Conservation (phyloP, 2,113 vertebrate species). For the Megaceryle maxima region DNA sequence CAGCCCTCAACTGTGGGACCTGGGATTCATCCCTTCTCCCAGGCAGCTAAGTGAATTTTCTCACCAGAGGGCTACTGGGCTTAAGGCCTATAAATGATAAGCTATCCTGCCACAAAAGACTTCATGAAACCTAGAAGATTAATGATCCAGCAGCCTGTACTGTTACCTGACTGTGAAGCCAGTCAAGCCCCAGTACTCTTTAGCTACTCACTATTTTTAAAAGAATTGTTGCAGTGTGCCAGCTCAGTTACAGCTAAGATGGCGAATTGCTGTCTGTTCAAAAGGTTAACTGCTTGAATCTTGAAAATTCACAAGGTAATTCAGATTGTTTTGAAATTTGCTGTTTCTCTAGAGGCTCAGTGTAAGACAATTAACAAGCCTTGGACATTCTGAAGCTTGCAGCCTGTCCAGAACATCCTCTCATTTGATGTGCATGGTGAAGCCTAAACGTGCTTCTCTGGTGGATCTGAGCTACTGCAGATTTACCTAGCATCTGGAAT, state of each 20-base stretch:
- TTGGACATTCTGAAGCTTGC: neutral
- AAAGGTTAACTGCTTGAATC: neutral
- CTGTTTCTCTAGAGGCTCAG: neutral
- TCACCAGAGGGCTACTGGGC: neutral
- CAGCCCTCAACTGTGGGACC: neutral
- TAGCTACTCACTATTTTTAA: neutral
- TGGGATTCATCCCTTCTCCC: neutral
- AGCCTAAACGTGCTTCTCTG: neutral
- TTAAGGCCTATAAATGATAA: accelerated
- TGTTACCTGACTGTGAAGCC: neutral
- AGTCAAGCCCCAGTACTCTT: neutral
- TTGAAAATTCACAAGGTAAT: neutral
- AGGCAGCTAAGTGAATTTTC: neutral
- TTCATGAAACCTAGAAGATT: neutral
- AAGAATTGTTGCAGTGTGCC: neutral
- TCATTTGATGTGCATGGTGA: neutral
- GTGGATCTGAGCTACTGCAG: neutral
- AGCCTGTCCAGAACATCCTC: neutral
- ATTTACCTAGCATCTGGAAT: neutral
- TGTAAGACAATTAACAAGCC: neutral
- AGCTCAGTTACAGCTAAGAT: neutral
- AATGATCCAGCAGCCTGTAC: neutral
- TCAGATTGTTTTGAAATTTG: neutral
- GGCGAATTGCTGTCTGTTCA: neutral
- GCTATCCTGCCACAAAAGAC: neutral